These are phyloP conservation scores for Brachionus rubens DNA, from an alignment of 1,140 invertebrate species.

Conservation along the genomic window DNA sequence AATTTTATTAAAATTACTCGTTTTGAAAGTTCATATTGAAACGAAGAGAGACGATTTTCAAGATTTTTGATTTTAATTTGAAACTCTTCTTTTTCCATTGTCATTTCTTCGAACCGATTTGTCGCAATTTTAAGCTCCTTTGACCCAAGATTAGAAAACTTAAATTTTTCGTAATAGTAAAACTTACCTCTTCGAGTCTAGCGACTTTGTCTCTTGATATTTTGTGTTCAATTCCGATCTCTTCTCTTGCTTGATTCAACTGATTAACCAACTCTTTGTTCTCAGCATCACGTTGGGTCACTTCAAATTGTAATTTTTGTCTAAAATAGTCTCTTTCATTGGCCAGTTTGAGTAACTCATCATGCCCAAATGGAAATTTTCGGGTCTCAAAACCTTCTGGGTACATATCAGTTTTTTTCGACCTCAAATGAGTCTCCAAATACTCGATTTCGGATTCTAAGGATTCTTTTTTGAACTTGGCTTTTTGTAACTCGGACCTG, in stretches of 20 bases:
- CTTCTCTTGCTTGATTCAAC: background rate
- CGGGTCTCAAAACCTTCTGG: background rate
- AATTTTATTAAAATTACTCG: background rate
- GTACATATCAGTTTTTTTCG: background rate
- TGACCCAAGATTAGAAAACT: background rate
- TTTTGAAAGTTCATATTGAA: background rate
- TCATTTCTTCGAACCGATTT: background rate
- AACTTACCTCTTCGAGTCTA: conserved; percentile 40
- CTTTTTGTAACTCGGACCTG: conserved; percentile 6
- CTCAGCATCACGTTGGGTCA: background rate
- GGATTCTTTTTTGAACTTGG: background rate
- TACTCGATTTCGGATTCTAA: conserved; percentile 20
- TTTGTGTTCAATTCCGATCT: background rate
- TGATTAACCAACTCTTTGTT: conserved; percentile 4
- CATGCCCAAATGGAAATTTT: background rate
- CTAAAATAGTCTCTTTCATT: conserved; percentile 2
- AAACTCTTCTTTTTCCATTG: conserved; percentile 25
- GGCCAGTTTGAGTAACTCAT: background rate
- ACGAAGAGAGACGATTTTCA: background rate
- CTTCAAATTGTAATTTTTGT: background rate
- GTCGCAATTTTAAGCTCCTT: background rate
- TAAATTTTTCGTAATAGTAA: background rate
- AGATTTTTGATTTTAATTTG: background rate
- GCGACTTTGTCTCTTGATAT: conserved; percentile 19
- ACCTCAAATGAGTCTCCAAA: background rate